Percentiles rank a stretch among this genome's conserved stretches.
Evolutionary conservation across 2,888 invertebrate genomes (phyloP).

Genomic region (Caenorhabditis macrosperma): DNA sequence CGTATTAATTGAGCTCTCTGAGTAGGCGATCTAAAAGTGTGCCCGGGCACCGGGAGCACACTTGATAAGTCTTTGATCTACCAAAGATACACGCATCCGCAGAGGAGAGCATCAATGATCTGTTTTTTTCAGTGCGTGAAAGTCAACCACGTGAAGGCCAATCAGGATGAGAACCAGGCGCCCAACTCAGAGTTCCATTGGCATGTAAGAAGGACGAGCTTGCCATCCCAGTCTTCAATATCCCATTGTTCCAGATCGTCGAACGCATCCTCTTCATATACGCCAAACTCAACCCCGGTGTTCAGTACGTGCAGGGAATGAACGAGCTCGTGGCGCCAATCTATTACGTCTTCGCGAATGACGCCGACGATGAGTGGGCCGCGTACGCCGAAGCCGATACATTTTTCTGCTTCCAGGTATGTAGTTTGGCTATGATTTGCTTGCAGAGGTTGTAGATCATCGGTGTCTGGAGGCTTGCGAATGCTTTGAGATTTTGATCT

Average conservation of each 20-base stretch:
- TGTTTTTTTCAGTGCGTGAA: slow-evolving; percentile 50
- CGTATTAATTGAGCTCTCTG: too few species aligned
- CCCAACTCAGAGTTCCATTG: slow-evolving; percentile 48
- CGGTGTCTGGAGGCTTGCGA: background rate
- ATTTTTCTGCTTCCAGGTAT: slow-evolving; percentile 95
- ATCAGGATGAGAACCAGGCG: slow-evolving; percentile 32
- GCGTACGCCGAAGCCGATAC: slow-evolving; percentile 96
- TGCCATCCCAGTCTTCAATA: background rate
- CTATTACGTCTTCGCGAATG: slow-evolving; percentile 95
- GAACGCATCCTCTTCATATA: slow-evolving; percentile 97
- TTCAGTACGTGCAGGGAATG: slow-evolving; percentile 94
- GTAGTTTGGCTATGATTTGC: background rate
- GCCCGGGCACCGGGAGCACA: too few species aligned
- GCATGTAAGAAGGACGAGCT: slow-evolving; percentile 28
- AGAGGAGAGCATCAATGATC: too few species aligned
- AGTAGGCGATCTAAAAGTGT: too few species aligned
- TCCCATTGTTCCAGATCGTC: slow-evolving; percentile 82
- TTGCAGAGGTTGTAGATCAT: too few species aligned
- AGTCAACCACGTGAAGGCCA: slow-evolving; percentile 26
- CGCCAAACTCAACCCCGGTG: slow-evolving; percentile 97
- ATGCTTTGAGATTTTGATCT: too few species aligned
- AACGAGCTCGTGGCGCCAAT: slow-evolving; percentile 99
- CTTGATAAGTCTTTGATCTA: too few species aligned
- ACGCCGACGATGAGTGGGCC: slow-evolving; percentile 88
- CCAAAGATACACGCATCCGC: too few species aligned